A percentile compares a stretch with the other conserved stretches of the same genome.
phyloP scores from a whole-genome alignment of 2,888 invertebrate species.

The Cryptops parisi region DNA sequence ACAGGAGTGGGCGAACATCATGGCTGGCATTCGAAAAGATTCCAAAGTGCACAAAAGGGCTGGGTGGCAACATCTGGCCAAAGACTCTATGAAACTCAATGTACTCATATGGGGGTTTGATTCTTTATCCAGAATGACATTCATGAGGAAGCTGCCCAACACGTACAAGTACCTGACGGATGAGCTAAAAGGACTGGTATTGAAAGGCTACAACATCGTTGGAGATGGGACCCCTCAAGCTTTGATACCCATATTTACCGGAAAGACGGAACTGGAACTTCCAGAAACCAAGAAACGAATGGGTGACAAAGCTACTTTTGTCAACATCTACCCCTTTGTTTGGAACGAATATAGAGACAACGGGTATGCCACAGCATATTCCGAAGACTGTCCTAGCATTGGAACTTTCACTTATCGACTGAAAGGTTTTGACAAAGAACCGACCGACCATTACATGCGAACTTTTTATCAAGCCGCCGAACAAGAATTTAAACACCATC shows the following conservation, averaged over 20 bases:
- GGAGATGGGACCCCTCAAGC: constrained; percentile 40
- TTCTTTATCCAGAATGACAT: constrained; percentile 69
- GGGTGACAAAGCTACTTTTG: constrained; percentile 42
- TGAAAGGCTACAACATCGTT: constrained; percentile 47
- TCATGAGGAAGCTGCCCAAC: constrained; percentile 59
- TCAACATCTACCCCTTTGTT: constrained; percentile 69
- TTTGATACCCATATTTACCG: constrained; percentile 71
- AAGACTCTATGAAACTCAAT: constrained; percentile 43
- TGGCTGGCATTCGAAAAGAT: constrained; percentile 45
- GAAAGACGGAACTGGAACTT: constrained; percentile 60
- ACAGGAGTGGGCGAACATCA: constrained; percentile 47
- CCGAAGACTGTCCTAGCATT: constrained; percentile 67
- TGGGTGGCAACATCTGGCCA: constrained; percentile 38
- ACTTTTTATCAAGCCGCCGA: constrained; percentile 57
- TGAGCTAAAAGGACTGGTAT: constrained; percentile 43
- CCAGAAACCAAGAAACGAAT: constrained; percentile 66
- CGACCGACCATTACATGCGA: constrained; percentile 81
- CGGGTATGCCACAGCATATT: constrained; percentile 50
- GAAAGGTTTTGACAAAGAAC: constrained; percentile 65
- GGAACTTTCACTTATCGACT: constrained; percentile 84
- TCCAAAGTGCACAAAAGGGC: constrained; percentile 30
- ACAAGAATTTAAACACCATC: constrained; percentile 40
- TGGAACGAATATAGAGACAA: constrained; percentile 55
- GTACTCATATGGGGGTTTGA: constrained; percentile 79
- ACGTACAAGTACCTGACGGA: constrained; percentile 52